Conservation (phyloP, 2,797 vertebrate species). For the Otus scops region DNA sequence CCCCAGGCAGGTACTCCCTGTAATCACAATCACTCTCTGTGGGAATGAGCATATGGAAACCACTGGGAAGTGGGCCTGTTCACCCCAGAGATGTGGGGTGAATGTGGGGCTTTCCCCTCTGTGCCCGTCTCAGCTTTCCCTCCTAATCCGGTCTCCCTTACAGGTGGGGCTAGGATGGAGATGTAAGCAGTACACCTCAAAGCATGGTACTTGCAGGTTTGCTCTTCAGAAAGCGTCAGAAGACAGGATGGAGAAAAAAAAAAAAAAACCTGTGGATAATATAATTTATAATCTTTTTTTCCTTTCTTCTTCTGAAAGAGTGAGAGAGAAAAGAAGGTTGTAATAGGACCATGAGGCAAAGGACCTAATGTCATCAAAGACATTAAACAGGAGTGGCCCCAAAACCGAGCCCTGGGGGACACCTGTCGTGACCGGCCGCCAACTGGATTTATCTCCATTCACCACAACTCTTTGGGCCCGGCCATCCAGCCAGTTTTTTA, state of each 20-base stretch:
- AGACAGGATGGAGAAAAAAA: not conserved
- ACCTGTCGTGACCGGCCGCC: no score
- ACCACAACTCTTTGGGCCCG: no score
- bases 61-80: not conserved
- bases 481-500: no score
- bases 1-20: not conserved
- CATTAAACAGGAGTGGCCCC: no score
- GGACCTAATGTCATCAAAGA: no score
- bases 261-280: rapidly evolving
- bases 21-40: not conserved
- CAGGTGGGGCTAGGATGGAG: not conserved
- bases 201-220: not conserved
- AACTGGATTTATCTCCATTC: no score
- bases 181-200: not conserved
- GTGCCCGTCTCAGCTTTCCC: rapidly evolving
- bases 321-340: not conserved
- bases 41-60: not conserved
- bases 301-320: not conserved
- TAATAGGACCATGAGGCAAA: not conserved
- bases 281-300: not conserved
- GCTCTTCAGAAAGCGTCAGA: not conserved
- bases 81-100: not conserved
- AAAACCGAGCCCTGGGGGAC: no score
- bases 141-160: not conserved
- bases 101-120: not conserved